Evolutionary conservation across 2,888 invertebrate species (phyloP), one percentile per base, ranked within the genome.

Genomic region (Drosophila nigricruria): DNA sequence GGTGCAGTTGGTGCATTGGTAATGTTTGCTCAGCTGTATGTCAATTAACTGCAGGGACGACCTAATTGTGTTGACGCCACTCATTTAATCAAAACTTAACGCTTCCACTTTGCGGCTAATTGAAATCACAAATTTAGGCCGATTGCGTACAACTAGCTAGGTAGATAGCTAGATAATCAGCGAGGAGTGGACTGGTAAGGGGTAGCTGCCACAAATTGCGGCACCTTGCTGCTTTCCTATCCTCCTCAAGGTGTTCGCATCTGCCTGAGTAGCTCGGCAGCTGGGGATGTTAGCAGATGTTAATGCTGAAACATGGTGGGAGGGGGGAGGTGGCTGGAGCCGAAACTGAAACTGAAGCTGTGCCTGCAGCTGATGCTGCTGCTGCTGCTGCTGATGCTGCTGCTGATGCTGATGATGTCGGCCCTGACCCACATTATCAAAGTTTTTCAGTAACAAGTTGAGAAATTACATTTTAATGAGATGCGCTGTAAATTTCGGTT

Each of bases 21-120:
- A 25, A 57, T 84, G 70, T 82, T 82, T 73, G 69, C 43, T 70
- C 74, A 82, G 67, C 69, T 79, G 82, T 52, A 59, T 76, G 70
- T 76, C 83, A 83, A 84, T 84, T 84, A 88, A 88, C 74, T 81
- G 81, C 76, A 68, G 76, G 52, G 50, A 34, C 70, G 72, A 75
- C 77, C 88, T 73, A 88, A 88, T 79, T 84, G 82, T 77, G 82
- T 85, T 84, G 88, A 79, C 74, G 88, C 82, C 71, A 75, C 71
- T 56, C 72, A 71, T 69, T 83, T 88, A 74, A 86, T 83, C 88
- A 76, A 72, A 81, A 67, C 83, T 86, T 83, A 80, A 83, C 71
- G 81, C 71, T 64, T 47, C 68, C 66, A 64, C 69, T 69, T 86
- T 70, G 61, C 64, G 70, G 43, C 75, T 82, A 88, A 86, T 88